Conservation (phyloP, 2,888 invertebrate genomes). For the Scotopteryx bipunctaria region DNA sequence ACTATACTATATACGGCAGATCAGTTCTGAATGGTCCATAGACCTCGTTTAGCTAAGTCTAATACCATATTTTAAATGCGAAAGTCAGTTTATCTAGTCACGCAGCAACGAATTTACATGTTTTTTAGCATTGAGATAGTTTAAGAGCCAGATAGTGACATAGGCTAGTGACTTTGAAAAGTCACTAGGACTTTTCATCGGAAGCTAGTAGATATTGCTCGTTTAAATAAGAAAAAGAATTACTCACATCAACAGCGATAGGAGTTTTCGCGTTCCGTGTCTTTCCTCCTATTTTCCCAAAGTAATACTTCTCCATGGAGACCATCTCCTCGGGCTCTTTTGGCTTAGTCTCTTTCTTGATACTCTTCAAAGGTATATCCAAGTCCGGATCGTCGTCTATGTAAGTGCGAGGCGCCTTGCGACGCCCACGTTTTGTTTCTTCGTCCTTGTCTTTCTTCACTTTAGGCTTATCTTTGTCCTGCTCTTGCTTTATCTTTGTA, state of each 20-base stretch:
- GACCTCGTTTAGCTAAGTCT: too few relatives aligned
- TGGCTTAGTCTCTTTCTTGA: constrained; percentile 68
- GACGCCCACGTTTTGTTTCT: constrained; percentile 47
- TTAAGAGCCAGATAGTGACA: too few relatives aligned
- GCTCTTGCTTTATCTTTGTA: constrained; percentile 68
- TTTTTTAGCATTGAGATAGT: too few relatives aligned
- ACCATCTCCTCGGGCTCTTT: constrained; percentile 69
- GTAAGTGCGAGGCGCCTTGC: constrained; percentile 61
- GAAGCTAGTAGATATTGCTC: too few relatives aligned
- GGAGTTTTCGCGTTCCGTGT: constrained; percentile 44
- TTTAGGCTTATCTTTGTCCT: constrained; percentile 55
- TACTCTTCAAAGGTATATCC: constrained; percentile 70
- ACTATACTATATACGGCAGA: too few relatives aligned
- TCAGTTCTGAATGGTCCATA: too few relatives aligned
- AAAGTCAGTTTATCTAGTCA: too few relatives aligned
- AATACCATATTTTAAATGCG: too few relatives aligned
- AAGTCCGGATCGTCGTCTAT: constrained; percentile 65
- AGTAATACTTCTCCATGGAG: constrained; percentile 86
- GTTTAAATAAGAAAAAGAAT: not conserved
- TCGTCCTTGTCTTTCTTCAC: constrained; percentile 34
- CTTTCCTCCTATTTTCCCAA: constrained; percentile 78
- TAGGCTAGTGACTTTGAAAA: too few relatives aligned
- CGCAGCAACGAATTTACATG: too few relatives aligned
- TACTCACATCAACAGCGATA: constrained; percentile 70
- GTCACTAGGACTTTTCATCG: too few relatives aligned